These are phyloP conservation scores for Drosophila picticornis DNA, from an alignment of 2,888 invertebrate genomes.

Conservation along the genomic window DNA sequence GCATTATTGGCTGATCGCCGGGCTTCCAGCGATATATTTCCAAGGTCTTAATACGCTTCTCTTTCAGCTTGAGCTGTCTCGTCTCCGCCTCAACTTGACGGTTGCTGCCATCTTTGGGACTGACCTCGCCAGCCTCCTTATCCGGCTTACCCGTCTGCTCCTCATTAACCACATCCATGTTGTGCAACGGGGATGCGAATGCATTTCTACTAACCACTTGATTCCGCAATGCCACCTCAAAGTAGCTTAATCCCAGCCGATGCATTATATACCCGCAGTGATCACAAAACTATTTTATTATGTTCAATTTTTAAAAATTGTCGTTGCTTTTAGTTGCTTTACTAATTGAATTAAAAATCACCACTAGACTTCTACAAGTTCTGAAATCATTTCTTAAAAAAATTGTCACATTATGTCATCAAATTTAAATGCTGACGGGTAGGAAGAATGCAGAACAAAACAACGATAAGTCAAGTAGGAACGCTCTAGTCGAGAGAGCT, in stretches of 20 bases:
- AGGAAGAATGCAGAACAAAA: background rate
- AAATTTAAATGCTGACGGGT: background rate
- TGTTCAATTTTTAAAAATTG: background rate
- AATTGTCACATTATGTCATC: background rate
- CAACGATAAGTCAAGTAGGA: background rate
- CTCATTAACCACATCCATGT: background rate
- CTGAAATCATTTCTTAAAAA: background rate
- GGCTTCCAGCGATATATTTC: conserved; percentile 95
- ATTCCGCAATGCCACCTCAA: background rate
- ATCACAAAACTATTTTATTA: background rate
- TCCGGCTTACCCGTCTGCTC: background rate
- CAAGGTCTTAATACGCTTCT: conserved; percentile 89
- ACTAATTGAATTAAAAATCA: background rate
- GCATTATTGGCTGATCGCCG: conserved; percentile 91
- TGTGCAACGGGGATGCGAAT: background rate
- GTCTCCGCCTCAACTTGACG: background rate
- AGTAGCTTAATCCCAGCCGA: conserved; percentile 15
- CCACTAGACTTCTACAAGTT: background rate
- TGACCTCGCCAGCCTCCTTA: background rate
- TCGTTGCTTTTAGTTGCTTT: background rate
- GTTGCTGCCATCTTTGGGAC: background rate
- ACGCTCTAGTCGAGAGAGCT: background rate
- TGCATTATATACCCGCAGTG: conserved; percentile 9
- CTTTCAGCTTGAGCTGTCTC: conserved; percentile 12
- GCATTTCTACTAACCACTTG: background rate